Evolutionary conservation across 2,797 vertebrate species (phyloP).

Genomic region (Aldrovandia affinis): DNA sequence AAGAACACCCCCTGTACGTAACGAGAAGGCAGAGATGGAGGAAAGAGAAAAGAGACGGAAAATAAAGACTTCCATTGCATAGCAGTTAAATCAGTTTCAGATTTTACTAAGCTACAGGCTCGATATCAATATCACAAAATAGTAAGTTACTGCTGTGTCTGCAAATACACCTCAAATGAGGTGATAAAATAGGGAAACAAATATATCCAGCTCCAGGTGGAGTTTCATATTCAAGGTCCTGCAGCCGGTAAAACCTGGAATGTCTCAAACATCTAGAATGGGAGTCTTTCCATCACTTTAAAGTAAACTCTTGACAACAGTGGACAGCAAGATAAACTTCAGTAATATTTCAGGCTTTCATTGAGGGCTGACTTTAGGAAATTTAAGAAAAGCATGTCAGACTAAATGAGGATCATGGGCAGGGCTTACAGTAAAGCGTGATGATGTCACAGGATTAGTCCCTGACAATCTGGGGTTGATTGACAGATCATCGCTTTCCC

Average conservation of each 20-base stretch:
- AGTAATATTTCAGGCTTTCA: constrained; percentile 13
- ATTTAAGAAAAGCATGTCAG: constrained; percentile 57
- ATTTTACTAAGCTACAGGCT: constrained; percentile 74
- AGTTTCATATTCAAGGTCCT: constrained; percentile 69
- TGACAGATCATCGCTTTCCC: constrained; percentile 84
- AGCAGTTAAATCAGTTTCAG: constrained; percentile 76
- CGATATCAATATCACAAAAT: constrained; percentile 55
- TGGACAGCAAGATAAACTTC: constrained; percentile 46
- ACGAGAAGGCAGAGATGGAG: constrained; percentile 70
- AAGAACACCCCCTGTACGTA: constrained; percentile 65
- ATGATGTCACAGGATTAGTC: constrained; percentile 76
- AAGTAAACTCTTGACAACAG: constrained; percentile 78
- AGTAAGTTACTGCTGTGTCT: constrained; percentile 55
- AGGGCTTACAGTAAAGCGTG: constrained; percentile 91
- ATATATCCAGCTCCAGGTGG: constrained; percentile 41
- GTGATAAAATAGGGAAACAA: constrained; percentile 61
- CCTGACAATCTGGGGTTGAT: constrained; percentile 72
- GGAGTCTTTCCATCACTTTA: constrained; percentile 70
- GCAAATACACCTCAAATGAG: constrained; percentile 68
- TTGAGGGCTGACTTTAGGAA: constrained; percentile 4
- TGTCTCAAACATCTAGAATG: constrained; percentile 71
- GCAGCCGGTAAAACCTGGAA: constrained; percentile 76
- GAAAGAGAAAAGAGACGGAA: constrained; percentile 78
- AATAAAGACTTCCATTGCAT: constrained; percentile 82
- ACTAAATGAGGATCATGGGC: constrained; percentile 84